Percentiles rank a stretch among this genome's conserved stretches.
phyloP scores from a whole-genome alignment of 1,140 invertebrate species.

The Rhopalosiphum padi region DNA sequence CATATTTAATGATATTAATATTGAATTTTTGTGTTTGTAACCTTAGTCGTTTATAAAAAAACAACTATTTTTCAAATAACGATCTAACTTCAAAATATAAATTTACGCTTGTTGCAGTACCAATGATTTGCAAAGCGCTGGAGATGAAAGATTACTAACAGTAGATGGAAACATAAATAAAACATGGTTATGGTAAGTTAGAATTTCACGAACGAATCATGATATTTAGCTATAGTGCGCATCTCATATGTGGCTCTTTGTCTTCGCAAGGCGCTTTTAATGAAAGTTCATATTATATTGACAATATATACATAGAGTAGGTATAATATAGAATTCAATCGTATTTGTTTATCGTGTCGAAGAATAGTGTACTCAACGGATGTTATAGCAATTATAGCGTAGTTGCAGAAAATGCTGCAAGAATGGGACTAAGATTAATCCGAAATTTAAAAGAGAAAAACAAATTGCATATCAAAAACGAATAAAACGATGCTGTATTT shows the following conservation, averaged over 20 bases:
- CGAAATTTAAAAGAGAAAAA: not conserved
- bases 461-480: not conserved
- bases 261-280: not conserved
- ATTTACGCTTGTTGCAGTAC: not conserved
- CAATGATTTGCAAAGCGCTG: not conserved
- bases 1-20: not conserved
- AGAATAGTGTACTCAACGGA: not conserved
- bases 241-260: not conserved
- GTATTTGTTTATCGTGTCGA: not conserved
- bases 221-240: not conserved
- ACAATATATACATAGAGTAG: not conserved
- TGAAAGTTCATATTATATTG: constrained; percentile 3
- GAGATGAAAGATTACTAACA: not conserved
- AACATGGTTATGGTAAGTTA: not conserved
- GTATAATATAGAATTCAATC: not conserved
- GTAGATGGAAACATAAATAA: not conserved
- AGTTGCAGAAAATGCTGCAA: not conserved
- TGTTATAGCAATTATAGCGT: not conserved
- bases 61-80: not conserved
- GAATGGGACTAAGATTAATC: not conserved
- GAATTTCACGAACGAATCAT: not conserved
- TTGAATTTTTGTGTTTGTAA: not conserved
- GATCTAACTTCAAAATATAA: not conserved
- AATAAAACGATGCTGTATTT: not conserved
- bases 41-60: not conserved